These are phyloP conservation scores for Dreissena polymorpha DNA, from an alignment of 1,140 invertebrate species.

Conservation along the genomic window DNA sequence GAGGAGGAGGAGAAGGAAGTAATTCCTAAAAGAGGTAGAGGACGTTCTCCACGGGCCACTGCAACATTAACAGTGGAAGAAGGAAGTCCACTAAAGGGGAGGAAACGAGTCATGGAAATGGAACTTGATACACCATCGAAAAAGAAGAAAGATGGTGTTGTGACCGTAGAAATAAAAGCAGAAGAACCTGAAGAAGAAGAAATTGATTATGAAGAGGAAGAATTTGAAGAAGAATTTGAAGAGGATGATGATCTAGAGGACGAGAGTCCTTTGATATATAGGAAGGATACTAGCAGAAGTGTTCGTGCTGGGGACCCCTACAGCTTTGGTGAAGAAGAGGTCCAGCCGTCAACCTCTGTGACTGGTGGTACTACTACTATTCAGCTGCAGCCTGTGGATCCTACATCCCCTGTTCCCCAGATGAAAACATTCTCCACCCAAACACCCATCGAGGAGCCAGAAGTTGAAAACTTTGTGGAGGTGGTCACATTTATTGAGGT, in stretches of 20 bases:
- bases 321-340: constrained; percentile 49
- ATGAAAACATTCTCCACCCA: constrained; percentile 65
- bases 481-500: constrained; percentile 73
- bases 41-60: constrained; percentile 29
- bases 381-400: constrained; percentile 37
- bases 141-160: constrained; percentile 40
- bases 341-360: constrained; percentile 46
- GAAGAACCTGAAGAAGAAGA: constrained; percentile 35
- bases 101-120: constrained; percentile 40
- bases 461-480: constrained; percentile 69
- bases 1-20: constrained; percentile 30
- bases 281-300: constrained; percentile 29
- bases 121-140: constrained; percentile 49
- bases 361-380: constrained; percentile 32
- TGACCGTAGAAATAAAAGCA: constrained; percentile 34
- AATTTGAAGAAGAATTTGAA: constrained; percentile 52
- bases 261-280: constrained; percentile 38
- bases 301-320: constrained; percentile 27
- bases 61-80: constrained; percentile 18
- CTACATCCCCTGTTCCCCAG: constrained; percentile 36
- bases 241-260: constrained; percentile 50
- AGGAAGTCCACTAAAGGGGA: constrained; percentile 23
- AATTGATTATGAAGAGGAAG: constrained; percentile 45
- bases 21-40: constrained; percentile 42
- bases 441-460: constrained; percentile 63